Base-by-base conservation (phyloP, 2,797 vertebrate genomes). In the Tinamus major region DNA sequence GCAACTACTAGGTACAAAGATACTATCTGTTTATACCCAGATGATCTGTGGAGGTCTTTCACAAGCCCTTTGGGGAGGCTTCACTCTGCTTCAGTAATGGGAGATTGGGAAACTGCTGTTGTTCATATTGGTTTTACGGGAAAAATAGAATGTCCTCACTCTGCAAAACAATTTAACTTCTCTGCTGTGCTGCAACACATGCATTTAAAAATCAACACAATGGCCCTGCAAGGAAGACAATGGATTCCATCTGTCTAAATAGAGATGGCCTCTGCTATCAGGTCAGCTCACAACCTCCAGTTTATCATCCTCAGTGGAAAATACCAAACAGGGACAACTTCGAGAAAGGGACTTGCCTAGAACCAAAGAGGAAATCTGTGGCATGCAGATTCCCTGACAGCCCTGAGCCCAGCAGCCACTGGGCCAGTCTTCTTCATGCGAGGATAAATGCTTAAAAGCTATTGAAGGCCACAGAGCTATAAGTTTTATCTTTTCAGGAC, bases 221-320 rank as follows among this genome's bases (percentile, higher is more conserved):
- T 92, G 78, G 70, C 72, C 92, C 70, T 90, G 65, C 68, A 93
- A 93, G 64, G 79, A 53, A 94, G 94, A 94, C 94, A 95, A 95
- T 96, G 83, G 79, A 85, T 93, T 94, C 95, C 95, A 95, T 95
- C 93, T 95, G 91, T 93, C 78, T 90, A 95, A 96, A 93, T 84
- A 95, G 87, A 95, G 87, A 91, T 94, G 93, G 91, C 83, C 92
- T 82, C 87, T 88, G 59, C 88, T 93, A 95, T 94, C 94, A 93
- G 89, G 91, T 92, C 75, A 85, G 29, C 62, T 93, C 9, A 1
- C 56, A 95, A 75, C 77, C 82, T 81, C 62, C 26, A n/a, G 13
- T 84, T 89, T 67, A 70, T 88, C 41, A n/a, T 76, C 89, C 44
- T 42, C 49, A 77, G 64, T 70, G 84, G 81, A 94, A 95, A 94